These are phyloP conservation scores for Halocynthia aurantium DNA, from an alignment of 23 tunicate species.

Conservation along the genomic window DNA sequence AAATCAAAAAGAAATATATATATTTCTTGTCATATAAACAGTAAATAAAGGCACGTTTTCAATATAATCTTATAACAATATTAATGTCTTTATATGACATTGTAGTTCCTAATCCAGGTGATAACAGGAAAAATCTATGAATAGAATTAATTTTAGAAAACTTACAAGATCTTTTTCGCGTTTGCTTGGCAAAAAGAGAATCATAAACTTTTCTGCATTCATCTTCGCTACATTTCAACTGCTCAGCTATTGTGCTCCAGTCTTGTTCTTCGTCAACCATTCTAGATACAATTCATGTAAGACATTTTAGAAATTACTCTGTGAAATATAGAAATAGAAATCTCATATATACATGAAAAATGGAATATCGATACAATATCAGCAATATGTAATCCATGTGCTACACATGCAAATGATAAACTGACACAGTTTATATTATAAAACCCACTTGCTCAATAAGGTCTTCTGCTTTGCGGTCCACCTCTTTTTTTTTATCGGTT, in stretches of 20 bases:
- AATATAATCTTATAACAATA: too few relatives aligned
- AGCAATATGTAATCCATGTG: too few relatives aligned
- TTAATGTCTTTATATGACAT: too few relatives aligned
- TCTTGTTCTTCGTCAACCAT: not conserved
- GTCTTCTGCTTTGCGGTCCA: not conserved
- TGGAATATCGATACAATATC: too few relatives aligned
- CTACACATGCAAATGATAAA: too few relatives aligned
- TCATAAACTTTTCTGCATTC: not conserved
- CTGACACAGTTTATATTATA: too few relatives aligned
- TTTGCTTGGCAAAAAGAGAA: not conserved
- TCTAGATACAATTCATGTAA: not conserved
- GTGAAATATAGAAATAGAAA: too few relatives aligned
- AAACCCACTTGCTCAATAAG: slow-evolving; percentile 1
- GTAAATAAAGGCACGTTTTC: too few relatives aligned
- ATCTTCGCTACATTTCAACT: not conserved
- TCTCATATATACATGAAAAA: too few relatives aligned
- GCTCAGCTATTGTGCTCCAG: not conserved
- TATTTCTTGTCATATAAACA: too few relatives aligned
- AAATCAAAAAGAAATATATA: not conserved
- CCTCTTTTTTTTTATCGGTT: not conserved
- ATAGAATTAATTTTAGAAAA: not conserved
- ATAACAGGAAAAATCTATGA: not conserved
- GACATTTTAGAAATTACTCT: not conserved
- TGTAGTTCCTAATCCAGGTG: not conserved
- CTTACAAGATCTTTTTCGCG: not conserved